A percentile compares a stretch with the other conserved stretches of the same genome.
These are phyloP conservation scores for Ceratosolen fusciceps DNA, from an alignment of 1,140 invertebrate genomes.

Conservation along the genomic window DNA sequence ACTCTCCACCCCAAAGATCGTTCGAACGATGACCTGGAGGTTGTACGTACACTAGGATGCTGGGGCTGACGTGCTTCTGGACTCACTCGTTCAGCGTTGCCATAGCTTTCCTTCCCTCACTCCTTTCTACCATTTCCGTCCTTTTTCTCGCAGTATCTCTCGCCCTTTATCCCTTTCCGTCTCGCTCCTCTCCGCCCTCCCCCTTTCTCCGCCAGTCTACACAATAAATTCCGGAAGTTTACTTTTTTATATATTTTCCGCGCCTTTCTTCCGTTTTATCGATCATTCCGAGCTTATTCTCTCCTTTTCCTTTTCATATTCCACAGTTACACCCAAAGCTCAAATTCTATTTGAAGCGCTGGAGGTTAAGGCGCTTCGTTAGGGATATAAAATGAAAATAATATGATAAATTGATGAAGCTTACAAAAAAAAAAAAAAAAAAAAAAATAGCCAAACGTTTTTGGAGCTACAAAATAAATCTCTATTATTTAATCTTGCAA, in stretches of 20 bases:
- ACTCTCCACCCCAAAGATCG: slow-evolving; percentile 68
- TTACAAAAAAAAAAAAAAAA: neutral
- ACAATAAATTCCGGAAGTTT: slow-evolving; percentile 32
- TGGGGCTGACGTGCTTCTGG: slow-evolving; percentile 51
- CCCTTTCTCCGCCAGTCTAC: neutral
- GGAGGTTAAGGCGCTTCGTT: neutral
- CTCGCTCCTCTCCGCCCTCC: slow-evolving; percentile 6
- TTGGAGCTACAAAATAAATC: too few species aligned
- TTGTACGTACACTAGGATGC: slow-evolving; percentile 49
- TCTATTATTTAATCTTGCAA: too few species aligned
- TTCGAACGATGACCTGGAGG: slow-evolving; percentile 66
- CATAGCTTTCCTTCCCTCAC: slow-evolving; percentile 39
- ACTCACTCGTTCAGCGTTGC: slow-evolving; percentile 45
- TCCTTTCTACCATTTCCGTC: too few species aligned
- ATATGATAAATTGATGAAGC: too few species aligned
- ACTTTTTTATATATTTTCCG: slow-evolving; percentile 40
- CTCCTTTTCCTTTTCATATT: neutral
- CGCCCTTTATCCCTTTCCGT: slow-evolving; percentile 5
- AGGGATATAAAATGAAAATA: neutral
- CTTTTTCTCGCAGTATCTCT: slow-evolving; percentile 10
- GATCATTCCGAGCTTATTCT: neutral
- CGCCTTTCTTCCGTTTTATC: slow-evolving; percentile 23
- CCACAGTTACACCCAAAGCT: neutral
- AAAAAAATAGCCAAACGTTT: too few species aligned
- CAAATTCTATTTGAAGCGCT: neutral